A percentile compares a stretch with the other conserved stretches of the same genome.
phyloP scores from a whole-genome alignment of 2,797 vertebrate species.

The Lithobates sylvaticus region DNA sequence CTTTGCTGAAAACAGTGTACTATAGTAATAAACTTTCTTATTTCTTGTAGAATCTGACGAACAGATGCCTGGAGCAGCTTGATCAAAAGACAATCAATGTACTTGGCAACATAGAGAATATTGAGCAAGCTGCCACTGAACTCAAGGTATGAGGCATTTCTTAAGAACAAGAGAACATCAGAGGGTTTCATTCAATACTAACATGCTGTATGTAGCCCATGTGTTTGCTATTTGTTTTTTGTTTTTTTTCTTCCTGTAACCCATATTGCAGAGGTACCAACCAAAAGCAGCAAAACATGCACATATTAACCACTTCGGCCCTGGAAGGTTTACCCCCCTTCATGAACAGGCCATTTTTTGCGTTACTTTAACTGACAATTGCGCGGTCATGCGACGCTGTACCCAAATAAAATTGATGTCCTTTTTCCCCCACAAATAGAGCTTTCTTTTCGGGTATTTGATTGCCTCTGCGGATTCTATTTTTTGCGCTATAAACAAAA shows the following conservation, averaged over 20 bases:
- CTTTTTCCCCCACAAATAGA: too few relatives aligned
- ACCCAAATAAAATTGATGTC: too few relatives aligned
- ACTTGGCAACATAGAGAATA: constrained; percentile 65
- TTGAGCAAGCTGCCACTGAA: constrained; percentile 67
- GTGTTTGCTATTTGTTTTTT: neutral
- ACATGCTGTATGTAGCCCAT: neutral
- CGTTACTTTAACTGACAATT: too few relatives aligned
- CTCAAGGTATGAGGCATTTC: constrained; percentile 70
- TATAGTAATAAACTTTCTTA: constrained; percentile 37
- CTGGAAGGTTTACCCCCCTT: too few relatives aligned
- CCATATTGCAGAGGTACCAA: neutral
- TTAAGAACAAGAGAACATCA: constrained; percentile 8
- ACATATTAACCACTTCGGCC: neutral
- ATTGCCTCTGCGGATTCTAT: too few relatives aligned
- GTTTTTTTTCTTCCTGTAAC: neutral
- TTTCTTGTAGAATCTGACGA: constrained; percentile 68
- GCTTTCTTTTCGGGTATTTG: too few relatives aligned
- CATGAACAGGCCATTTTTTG: too few relatives aligned
- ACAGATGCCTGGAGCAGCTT: constrained; percentile 70
- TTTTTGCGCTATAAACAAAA: too few relatives aligned
- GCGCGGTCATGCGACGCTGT: too few relatives aligned
- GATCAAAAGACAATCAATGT: constrained; percentile 71
- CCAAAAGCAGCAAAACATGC: neutral
- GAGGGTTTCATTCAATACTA: neutral
- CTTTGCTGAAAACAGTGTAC: constrained; percentile 19